Evolutionary conservation across 1,140 invertebrate genomes (phyloP).

Genomic region (Steinernema khuongi): DNA sequence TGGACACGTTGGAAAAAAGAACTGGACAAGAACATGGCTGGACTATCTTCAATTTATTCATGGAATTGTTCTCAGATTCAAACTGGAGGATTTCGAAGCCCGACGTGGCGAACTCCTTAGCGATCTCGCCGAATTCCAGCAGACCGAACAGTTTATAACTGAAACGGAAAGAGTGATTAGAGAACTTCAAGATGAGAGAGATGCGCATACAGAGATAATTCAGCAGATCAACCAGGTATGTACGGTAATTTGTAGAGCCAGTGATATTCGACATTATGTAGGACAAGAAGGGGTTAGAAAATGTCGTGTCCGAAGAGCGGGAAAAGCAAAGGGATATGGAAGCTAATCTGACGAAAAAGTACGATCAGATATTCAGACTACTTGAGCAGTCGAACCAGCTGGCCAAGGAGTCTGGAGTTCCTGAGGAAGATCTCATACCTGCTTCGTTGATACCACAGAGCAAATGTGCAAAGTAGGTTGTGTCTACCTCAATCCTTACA

Average conservation of each 20-base stretch:
- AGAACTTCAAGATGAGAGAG: constrained; percentile 34
- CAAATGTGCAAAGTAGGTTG: background rate
- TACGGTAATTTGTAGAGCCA: background rate
- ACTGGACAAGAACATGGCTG: too few species aligned
- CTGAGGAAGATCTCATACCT: constrained; percentile 19
- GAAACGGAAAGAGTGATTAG: constrained; percentile 29
- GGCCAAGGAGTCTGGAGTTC: constrained; percentile 33
- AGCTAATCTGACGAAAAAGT: constrained; percentile 26
- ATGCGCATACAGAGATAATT: constrained; percentile 39
- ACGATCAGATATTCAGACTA: constrained; percentile 27
- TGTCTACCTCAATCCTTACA: background rate
- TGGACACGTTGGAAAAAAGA: too few species aligned
- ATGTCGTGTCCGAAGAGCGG: constrained; percentile 24
- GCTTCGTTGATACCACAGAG: background rate
- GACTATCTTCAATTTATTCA: background rate
- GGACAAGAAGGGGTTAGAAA: constrained; percentile 35
- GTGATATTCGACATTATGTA: constrained; percentile 20
- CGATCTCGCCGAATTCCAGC: background rate
- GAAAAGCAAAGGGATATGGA: constrained; percentile 27
- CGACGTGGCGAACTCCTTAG: background rate
- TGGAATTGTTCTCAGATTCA: background rate
- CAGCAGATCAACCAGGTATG: constrained; percentile 36
- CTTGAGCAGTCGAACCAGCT: constrained; percentile 34
- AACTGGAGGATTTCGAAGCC: constrained; percentile 24
- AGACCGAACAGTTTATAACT: constrained; percentile 9